phyloP scores from a whole-genome alignment of 2,888 invertebrate species.

The Drosophila peninsularis region DNA sequence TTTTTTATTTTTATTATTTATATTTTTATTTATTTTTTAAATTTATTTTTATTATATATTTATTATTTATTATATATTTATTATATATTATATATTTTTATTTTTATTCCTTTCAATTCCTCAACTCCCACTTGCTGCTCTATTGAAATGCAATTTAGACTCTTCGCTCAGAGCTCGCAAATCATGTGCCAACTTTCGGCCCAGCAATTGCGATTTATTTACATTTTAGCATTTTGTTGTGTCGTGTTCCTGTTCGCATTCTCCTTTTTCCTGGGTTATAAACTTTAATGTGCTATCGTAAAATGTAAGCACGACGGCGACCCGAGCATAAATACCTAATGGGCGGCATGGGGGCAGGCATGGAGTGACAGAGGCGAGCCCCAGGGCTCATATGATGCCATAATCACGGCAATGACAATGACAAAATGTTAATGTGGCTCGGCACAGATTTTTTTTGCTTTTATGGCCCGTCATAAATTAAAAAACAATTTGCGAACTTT shows the following conservation, averaged over 20 bases:
- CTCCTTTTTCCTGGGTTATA: conserved; percentile 40
- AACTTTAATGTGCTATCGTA: conserved; percentile 71
- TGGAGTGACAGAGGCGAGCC: background rate
- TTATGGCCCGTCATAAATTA: conserved; percentile 71
- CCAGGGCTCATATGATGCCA: conserved; percentile 44
- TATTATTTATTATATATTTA: background rate
- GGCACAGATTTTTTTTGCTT: conserved; percentile 34
- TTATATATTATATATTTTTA: background rate
- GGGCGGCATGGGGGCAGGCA: conserved; percentile 13
- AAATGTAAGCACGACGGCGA: conserved; percentile 50
- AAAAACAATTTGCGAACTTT: conserved; percentile 61
- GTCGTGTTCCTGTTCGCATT: conserved; percentile 16
- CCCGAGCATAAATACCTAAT: conserved; percentile 35
- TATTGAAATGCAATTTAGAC: background rate
- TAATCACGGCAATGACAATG: conserved; percentile 67
- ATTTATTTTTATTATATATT: background rate
- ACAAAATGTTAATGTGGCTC: conserved; percentile 57
- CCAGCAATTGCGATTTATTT: conserved; percentile 32
- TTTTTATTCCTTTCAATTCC: no score
- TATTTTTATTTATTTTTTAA: no score
- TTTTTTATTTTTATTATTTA: no score
- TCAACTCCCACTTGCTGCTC: background rate
- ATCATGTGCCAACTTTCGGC: conserved; percentile 17
- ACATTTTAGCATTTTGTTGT: conserved; percentile 52
- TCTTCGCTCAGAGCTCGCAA: background rate